Conservation (phyloP, 35 echinoderm and acorn worm species). For the Patiria miniata region DNA sequence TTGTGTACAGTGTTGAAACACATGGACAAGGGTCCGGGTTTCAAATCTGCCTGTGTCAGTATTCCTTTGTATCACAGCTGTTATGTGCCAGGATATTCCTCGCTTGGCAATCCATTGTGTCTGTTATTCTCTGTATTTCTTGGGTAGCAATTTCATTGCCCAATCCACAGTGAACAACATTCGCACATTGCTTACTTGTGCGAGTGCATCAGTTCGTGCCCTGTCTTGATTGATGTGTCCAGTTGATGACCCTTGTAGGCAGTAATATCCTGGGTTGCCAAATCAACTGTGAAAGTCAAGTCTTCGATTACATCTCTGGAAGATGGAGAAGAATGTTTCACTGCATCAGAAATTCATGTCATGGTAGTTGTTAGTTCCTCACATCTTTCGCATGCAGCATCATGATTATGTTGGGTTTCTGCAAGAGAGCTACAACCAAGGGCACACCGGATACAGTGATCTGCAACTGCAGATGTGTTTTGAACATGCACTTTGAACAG, state of each 20-base stretch:
- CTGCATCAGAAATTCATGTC: too few species aligned
- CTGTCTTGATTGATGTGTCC: conserved; percentile 28
- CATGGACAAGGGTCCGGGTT: too few species aligned
- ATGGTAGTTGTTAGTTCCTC: too few species aligned
- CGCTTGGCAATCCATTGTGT: conserved; percentile 35
- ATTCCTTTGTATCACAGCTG: conserved; percentile 12
- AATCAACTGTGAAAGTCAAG: neutral
- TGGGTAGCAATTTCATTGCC: conserved; percentile 36
- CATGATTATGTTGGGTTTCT: too few species aligned
- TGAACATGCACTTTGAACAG: too few species aligned
- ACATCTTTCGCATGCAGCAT: too few species aligned
- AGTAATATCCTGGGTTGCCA: neutral
- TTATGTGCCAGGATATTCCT: conserved; percentile 40
- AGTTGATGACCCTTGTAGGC: conserved; percentile 34
- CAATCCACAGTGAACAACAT: conserved; percentile 29
- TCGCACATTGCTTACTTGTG: too few species aligned
- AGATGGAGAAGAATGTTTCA: too few species aligned
- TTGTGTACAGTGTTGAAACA: too few species aligned
- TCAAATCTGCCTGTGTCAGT: neutral
- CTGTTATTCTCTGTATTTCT: conserved; percentile 17
- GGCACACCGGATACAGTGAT: too few species aligned
- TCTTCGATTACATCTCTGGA: conserved; percentile 6
- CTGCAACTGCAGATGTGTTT: too few species aligned
- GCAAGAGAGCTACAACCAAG: neutral
- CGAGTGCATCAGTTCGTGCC: too few species aligned